Conservation (phyloP, 2,888 invertebrate species). For the Polyploca ridens region DNA sequence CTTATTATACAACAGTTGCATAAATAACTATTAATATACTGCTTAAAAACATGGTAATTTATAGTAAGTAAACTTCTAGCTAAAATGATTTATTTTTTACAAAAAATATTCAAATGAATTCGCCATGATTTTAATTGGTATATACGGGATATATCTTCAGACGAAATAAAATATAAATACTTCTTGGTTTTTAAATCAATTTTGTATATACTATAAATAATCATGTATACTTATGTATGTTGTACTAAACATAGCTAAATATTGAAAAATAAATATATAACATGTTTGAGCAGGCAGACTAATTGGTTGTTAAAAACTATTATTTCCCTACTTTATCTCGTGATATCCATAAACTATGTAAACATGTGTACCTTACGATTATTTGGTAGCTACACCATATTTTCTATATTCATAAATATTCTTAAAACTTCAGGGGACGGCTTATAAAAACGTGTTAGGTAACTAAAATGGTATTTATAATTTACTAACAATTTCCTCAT, state of each 20-base stretch:
- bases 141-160: too few species aligned
- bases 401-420: slow-evolving; percentile 49
- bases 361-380: slow-evolving; percentile 9
- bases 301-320: not conserved
- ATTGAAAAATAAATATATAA: not conserved
- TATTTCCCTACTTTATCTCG: not conserved
- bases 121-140: too few species aligned
- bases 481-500: not conserved
- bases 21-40: too few species aligned
- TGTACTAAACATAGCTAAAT: not conserved
- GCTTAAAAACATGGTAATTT: too few species aligned
- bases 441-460: slow-evolving; percentile 54
- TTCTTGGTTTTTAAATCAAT: too few species aligned
- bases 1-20: too few species aligned
- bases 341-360: not conserved
- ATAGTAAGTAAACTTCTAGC: too few species aligned
- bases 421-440: slow-evolving; percentile 78
- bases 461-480: slow-evolving; percentile 51
- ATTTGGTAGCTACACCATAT: slow-evolving; percentile 40
- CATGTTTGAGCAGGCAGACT: not conserved
- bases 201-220: too few species aligned
- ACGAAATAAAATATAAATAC: too few species aligned
- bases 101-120: too few species aligned
- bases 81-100: too few species aligned
- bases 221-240: too few species aligned